These are phyloP conservation scores for Todiramphus saurophagus DNA, from an alignment of 2,113 vertebrate species.

Conservation along the genomic window DNA sequence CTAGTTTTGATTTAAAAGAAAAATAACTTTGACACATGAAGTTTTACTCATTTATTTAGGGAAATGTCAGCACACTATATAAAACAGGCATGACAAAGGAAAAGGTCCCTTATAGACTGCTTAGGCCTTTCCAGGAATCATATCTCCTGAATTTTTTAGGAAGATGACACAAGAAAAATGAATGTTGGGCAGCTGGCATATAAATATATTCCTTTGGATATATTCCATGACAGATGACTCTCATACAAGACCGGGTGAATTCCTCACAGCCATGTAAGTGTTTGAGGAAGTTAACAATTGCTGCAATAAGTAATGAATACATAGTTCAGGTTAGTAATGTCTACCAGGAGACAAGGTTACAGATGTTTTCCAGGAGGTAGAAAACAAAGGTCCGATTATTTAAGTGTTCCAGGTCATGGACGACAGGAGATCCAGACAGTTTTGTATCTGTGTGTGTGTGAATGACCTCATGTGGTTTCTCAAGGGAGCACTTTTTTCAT, in stretches of 20 bases:
- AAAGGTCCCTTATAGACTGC: not conserved
- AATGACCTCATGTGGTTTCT: not conserved
- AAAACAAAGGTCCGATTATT: not conserved
- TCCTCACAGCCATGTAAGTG: not conserved
- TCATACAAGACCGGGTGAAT: not conserved
- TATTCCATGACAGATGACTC: not conserved
- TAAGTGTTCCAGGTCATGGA: not conserved
- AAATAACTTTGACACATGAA: not conserved
- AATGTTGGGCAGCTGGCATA: not conserved
- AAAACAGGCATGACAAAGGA: not conserved
- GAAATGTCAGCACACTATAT: not conserved
- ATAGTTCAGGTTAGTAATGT: not conserved
- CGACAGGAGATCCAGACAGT: not conserved
- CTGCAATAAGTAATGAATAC: not conserved
- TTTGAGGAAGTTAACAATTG: conserved; percentile 23
- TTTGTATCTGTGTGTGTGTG: not conserved
- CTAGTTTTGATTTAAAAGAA: not conserved
- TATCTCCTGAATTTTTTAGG: not conserved
- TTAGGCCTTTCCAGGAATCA: not conserved
- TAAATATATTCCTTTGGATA: not conserved
- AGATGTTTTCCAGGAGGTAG: not conserved
- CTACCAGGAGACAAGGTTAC: not conserved
- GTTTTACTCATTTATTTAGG: not conserved
- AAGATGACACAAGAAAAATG: not conserved
- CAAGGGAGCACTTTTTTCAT: not conserved